phyloP scores from a whole-genome alignment of 1,140 invertebrate species.

The Galleria mellonella region DNA sequence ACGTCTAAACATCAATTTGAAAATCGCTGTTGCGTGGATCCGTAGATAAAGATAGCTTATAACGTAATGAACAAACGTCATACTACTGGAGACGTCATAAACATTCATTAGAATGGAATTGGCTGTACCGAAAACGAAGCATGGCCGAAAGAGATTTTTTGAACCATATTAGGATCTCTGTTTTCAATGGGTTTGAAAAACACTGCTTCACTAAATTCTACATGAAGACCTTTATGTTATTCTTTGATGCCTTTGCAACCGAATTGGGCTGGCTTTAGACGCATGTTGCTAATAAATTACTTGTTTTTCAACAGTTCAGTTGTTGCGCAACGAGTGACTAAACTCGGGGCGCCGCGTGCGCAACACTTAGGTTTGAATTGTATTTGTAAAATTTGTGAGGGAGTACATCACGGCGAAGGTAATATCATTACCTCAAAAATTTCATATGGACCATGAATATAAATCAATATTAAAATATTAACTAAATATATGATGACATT shows the following conservation, averaged over 20 bases:
- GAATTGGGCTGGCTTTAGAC: constrained; percentile 57
- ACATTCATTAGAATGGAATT: too few species aligned
- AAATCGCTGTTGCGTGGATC: too few species aligned
- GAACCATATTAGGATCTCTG: too few species aligned
- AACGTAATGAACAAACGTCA: too few species aligned
- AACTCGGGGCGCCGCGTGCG: constrained; percentile 70
- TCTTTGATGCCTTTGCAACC: constrained; percentile 34
- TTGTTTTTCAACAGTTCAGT: constrained; percentile 74
- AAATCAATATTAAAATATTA: constrained; percentile 23
- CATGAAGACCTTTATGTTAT: not conserved
- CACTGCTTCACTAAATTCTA: too few species aligned
- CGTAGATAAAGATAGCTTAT: too few species aligned
- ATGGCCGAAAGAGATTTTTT: too few species aligned
- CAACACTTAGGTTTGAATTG: constrained; percentile 72
- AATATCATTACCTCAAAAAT: constrained; percentile 64
- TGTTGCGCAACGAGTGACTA: constrained; percentile 72
- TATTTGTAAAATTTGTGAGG: constrained; percentile 69
- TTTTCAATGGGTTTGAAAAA: too few species aligned
- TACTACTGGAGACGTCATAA: too few species aligned
- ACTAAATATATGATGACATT: too few species aligned
- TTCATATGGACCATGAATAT: constrained; percentile 54
- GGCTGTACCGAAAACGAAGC: too few species aligned
- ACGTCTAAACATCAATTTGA: too few species aligned
- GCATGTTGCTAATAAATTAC: constrained; percentile 73
- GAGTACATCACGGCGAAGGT: constrained; percentile 64